Conservation (phyloP, 2,797 vertebrate genomes). For the Basileuterus tristriatus region DNA sequence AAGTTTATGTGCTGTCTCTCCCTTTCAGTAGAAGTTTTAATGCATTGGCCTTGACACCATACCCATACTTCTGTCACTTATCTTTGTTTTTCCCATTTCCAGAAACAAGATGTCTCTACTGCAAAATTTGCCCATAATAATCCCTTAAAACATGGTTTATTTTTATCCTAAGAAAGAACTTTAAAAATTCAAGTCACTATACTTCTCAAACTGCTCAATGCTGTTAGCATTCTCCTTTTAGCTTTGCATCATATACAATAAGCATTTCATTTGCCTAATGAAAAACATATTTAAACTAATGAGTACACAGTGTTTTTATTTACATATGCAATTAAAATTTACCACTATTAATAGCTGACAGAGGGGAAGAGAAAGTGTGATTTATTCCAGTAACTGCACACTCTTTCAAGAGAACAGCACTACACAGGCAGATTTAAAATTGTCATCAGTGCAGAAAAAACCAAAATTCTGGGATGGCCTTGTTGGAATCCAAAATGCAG, state of each 20-base stretch:
- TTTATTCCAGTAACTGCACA: conserved; percentile 56
- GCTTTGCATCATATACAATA: conserved; percentile 35
- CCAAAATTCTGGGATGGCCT: background rate
- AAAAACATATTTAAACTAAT: conserved; percentile 76
- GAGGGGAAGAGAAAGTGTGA: conserved; percentile 44
- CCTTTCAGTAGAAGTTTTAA: background rate
- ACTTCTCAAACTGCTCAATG: background rate
- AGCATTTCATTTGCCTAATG: conserved; percentile 74
- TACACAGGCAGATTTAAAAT: background rate
- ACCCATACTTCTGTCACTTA: background rate
- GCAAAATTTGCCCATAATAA: background rate
- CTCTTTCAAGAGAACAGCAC: background rate
- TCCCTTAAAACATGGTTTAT: background rate
- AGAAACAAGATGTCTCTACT: background rate
- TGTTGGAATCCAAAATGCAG: background rate
- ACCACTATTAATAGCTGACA: conserved; percentile 70
- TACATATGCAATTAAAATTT: conserved; percentile 73
- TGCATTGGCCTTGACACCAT: background rate
- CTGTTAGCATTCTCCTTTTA: conserved; percentile 63
- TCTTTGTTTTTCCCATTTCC: background rate
- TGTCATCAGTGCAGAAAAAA: background rate
- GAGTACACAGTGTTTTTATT: conserved; percentile 69
- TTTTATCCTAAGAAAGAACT: background rate
- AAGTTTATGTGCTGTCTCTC: background rate
- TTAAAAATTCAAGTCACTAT: background rate